Evolutionary conservation across 2,888 invertebrate species (phyloP).

Genomic region (Andrena flavipes): DNA sequence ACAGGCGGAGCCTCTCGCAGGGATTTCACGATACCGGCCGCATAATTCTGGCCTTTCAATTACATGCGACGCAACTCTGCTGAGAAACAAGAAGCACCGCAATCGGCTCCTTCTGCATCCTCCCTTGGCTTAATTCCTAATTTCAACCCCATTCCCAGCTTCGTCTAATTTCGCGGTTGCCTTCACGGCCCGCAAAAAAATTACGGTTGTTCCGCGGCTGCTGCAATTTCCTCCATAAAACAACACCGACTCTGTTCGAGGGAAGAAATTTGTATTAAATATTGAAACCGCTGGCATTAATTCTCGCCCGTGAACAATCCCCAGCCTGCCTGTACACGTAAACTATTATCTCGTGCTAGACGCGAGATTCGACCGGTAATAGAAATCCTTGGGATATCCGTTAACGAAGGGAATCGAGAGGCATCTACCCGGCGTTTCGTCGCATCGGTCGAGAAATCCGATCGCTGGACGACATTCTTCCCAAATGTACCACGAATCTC

Average conservation of each 20-base stretch:
- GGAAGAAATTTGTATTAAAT: constrained; percentile 34
- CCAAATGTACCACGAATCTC: constrained; percentile 36
- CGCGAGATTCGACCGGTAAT: constrained; percentile 5
- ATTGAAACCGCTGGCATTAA: constrained; percentile 37
- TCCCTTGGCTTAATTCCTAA: constrained; percentile 5
- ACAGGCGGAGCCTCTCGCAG: not conserved
- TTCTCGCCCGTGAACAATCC: constrained; percentile 47
- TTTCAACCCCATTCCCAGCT: constrained; percentile 15
- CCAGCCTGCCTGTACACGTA: not conserved
- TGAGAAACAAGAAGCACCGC: not conserved
- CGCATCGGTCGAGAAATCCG: constrained; percentile 51
- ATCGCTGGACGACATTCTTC: constrained; percentile 45
- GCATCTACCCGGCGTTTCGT: constrained; percentile 28
- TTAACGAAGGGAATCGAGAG: not conserved
- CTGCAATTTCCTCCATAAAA: constrained; percentile 23
- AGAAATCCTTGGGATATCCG: constrained; percentile 16
- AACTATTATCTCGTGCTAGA: constrained; percentile 4
- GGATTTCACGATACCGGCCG: constrained; percentile 26
- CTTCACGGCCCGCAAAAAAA: constrained; percentile 20
- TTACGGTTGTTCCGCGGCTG: constrained; percentile 6
- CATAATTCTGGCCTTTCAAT: constrained; percentile 32
- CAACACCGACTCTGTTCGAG: constrained; percentile 13
- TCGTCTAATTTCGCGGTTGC: constrained; percentile 25
- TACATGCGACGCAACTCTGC: not conserved
- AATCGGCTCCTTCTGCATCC: not conserved